Base-by-base conservation (phyloP, 30 jellyfish, hydroid and myxozoan genomes). In the Catostylus mosaicus region DNA sequence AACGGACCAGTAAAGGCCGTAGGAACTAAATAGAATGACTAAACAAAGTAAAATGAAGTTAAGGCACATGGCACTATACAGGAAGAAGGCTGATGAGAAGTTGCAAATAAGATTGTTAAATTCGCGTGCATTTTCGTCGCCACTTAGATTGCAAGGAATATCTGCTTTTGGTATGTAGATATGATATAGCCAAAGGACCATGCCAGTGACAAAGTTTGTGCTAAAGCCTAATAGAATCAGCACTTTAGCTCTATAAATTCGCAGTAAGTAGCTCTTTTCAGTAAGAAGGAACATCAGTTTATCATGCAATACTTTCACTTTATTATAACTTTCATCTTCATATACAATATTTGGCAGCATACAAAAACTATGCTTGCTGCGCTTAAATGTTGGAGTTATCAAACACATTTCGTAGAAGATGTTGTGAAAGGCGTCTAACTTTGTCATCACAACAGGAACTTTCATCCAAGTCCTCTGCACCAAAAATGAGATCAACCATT, bases 401-500 rank as follows among this genome's bases (percentile, higher is more conserved):
- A 73, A 35, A 63, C 89, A 79, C 82, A 88, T 59, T 37, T 80
- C 90, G 43, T 66, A 57, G 71, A 88, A 88, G 12, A 88, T 79
- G 71, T 80, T 61, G 75, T 88, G 89, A 62, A 73, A 88, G 4
- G 93, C 93, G 24, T 88, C 93, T 27, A 88, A 66, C 60, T 88
- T 88, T 19, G 97, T 82, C 68, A 81, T 36, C 9, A 88, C 97
- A 63, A 91, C 90, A 14, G 97, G 97, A 43, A 88, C 85, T 29
- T 82, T 79, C 30, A 88, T 71, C 97, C 97, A 88, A 16, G 91
- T 45, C 32, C 82, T 57, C 40, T 88, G 97, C 24, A 80, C 69
- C 64, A 88, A 33, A 57, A 88, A 88, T n/a, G 87, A 26, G 20
- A 88, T 31, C 20, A 72, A 57, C 97, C 97, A 88, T 32, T 77